These are phyloP conservation scores for Temnothorax ravouxi DNA, from an alignment of 2,888 invertebrate genomes.

Conservation along the genomic window DNA sequence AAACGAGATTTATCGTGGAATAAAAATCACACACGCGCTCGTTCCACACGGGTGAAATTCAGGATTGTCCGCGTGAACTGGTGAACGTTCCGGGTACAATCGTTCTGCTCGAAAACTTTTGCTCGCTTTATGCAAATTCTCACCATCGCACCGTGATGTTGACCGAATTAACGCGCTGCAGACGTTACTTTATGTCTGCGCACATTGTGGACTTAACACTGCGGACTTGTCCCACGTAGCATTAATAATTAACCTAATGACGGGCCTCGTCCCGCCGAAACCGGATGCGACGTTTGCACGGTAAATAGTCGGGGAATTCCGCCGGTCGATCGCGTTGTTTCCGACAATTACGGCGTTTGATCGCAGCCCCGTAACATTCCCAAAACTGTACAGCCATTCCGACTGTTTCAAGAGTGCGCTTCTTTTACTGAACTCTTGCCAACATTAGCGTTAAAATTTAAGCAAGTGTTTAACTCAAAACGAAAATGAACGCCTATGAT, in stretches of 20 bases:
- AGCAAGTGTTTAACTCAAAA: background rate
- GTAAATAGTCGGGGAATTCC: slow-evolving; percentile 59
- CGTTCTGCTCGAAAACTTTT: slow-evolving; percentile 1
- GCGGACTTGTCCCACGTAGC: slow-evolving; percentile 37
- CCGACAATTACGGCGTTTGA: slow-evolving; percentile 69
- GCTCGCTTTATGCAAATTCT: slow-evolving; percentile 21
- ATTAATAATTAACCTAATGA: slow-evolving; percentile 74
- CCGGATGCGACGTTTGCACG: slow-evolving; percentile 57
- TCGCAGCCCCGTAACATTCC: slow-evolving; percentile 55
- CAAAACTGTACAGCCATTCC: slow-evolving; percentile 3
- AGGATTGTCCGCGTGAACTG: background rate
- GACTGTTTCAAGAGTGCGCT: background rate
- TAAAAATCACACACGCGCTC: background rate
- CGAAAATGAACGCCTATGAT: background rate
- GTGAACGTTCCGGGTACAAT: background rate
- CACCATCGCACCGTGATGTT: background rate
- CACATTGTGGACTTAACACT: slow-evolving; percentile 29
- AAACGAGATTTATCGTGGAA: background rate
- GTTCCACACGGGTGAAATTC: background rate
- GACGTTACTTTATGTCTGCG: slow-evolving; percentile 42
- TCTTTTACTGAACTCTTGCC: background rate
- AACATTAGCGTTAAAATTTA: background rate
- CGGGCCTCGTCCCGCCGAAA: slow-evolving; percentile 26
- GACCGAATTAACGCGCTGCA: slow-evolving; percentile 52
- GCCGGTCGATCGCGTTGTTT: slow-evolving; percentile 63